These are phyloP conservation scores for Hydrophis major DNA, from an alignment of 2,797 vertebrate species.

Conservation along the genomic window DNA sequence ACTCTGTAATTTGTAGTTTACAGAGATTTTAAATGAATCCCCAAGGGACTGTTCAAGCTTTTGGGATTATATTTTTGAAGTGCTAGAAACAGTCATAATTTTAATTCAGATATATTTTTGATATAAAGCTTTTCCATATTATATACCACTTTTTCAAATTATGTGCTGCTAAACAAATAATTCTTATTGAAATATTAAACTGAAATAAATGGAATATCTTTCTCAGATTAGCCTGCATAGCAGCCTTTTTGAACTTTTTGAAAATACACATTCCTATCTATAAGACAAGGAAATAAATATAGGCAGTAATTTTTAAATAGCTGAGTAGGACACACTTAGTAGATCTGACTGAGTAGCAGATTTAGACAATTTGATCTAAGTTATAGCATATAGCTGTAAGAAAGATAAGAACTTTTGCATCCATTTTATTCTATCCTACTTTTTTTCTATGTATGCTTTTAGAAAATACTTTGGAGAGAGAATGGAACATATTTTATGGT, in stretches of 20 bases:
- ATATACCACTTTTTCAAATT: too few species aligned
- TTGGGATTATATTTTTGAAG: not conserved
- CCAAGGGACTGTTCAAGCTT: not conserved
- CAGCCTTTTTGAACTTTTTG: not conserved
- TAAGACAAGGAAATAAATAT: not conserved
- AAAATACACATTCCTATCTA: not conserved
- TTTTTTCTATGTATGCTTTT: not conserved
- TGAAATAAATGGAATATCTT: not conserved
- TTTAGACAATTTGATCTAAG: not conserved
- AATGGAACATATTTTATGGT: not conserved
- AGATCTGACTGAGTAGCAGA: not conserved
- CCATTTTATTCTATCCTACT: not conserved
- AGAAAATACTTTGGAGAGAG: not conserved
- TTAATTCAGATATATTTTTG: not conserved
- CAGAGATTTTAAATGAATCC: not conserved
- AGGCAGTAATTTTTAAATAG: not conserved
- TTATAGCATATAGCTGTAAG: not conserved
- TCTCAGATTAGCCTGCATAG: not conserved
- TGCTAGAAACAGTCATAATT: not conserved
- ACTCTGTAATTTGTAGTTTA: not conserved
- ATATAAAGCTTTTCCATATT: not conserved
- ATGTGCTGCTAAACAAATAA: not conserved
- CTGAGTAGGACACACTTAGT: not conserved
- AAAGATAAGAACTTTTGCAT: not conserved
- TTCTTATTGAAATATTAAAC: not conserved